Base-by-base conservation (phyloP, 53 echinoderm and acorn worm genomes). In the Antedon mediterranea region DNA sequence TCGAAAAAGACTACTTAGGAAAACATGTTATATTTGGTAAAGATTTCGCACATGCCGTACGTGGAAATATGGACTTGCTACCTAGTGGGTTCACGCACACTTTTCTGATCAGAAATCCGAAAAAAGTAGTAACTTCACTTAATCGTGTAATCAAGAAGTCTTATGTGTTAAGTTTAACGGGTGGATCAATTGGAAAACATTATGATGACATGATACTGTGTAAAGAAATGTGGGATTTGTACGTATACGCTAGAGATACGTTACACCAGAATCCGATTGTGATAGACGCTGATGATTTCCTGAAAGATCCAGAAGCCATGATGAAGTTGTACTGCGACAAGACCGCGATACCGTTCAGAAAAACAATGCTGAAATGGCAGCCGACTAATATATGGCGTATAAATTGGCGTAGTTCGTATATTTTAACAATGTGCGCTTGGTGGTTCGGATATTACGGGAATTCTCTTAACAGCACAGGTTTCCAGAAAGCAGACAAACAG, bases 251-350 rank as follows among this genome's bases (percentile, higher is more conserved):
- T 2, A 57, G 57, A 57, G 33, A 33, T 20, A 76, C 34, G 13
- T 20, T 76, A 6, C 7, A 57, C 23, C 57, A 57, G 20, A 6
- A 18, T 33, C 85, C 88, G 0, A 83, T 91, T 43, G 85, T 90
- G 80, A 77, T 91, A 32, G 91, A 91, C 18, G 91, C 91, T 0
- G 91, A 91, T 72, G 91, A 91, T 32, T 71, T 91, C 13, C 70
- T 88, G 26, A 34, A 72, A 0, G 84, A 91, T 34, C 91, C 91
- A 0, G 85, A 85, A 74, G 83, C 75, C 0, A 85, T 91, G 85
- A 73, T 88, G 78, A 83, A 34, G 73, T 77, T 85, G 37, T 91
- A 88, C 34, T 91, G 91, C 43, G 78, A 81, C 34, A 72, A 31
- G 0, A 87, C 84, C 7, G 91, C 91, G 30, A 75, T 91, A 28